These are phyloP conservation scores for Eretmocerus hayati DNA, from an alignment of 2,888 invertebrate species.

Conservation along the genomic window DNA sequence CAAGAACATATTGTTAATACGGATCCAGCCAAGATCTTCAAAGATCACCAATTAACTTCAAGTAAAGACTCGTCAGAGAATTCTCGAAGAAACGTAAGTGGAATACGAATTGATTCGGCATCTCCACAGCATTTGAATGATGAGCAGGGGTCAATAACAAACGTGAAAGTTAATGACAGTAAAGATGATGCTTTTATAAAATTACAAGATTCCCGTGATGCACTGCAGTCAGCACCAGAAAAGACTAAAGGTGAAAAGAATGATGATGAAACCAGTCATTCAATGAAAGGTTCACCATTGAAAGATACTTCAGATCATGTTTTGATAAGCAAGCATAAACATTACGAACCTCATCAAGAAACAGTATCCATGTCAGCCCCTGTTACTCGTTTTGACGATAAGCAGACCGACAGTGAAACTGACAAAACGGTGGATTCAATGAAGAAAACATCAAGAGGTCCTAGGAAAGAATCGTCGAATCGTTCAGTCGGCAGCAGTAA, in stretches of 20 bases:
- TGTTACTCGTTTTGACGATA: conserved; percentile 13
- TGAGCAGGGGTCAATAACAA: neutral
- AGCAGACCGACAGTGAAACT: conserved; percentile 5
- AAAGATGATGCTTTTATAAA: conserved; percentile 9
- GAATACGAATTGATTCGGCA: conserved; percentile 11
- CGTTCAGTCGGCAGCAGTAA: conserved; percentile 11
- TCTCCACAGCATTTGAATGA: conserved; percentile 4
- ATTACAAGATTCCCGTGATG: too few relatives aligned
- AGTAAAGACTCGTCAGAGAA: conserved; percentile 11
- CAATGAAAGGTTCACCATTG: neutral
- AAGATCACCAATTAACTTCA: neutral
- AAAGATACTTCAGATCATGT: too few relatives aligned
- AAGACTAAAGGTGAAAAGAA: conserved; percentile 11
- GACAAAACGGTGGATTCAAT: neutral
- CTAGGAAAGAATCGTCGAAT: neutral
- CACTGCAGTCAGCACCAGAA: conserved; percentile 2
- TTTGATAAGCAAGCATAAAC: too few relatives aligned
- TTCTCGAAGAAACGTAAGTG: conserved; percentile 7
- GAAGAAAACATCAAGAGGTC: neutral
- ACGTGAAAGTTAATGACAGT: neutral
- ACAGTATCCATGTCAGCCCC: too few relatives aligned
- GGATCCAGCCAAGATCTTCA: conserved; percentile 9
- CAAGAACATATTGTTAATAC: neutral
- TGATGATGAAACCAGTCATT: conserved; percentile 4
- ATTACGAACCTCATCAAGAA: conserved; percentile 8